Base-by-base conservation (phyloP, 2,888 invertebrate genomes). In the Cepaea hortensis region DNA sequence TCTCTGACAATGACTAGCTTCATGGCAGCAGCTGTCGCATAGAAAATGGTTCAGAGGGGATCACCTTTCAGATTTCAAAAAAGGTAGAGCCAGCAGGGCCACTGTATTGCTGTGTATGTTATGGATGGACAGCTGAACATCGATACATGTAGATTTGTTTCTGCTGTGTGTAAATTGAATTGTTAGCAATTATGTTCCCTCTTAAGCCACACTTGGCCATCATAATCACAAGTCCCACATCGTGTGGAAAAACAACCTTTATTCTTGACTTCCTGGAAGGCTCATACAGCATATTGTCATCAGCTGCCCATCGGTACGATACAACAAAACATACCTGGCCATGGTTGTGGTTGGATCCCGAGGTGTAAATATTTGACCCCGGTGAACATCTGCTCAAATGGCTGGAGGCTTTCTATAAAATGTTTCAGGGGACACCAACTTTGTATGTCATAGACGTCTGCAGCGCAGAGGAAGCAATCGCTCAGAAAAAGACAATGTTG, bases 251-350 rank as follows among this genome's bases (percentile, higher is more conserved):
- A 35, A 55, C 80, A 18, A 5, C 23, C 23, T 80, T 80, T n/a
- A 18, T 65, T 15, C 65, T 80, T 15, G 62, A 80, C 62, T 23
- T 80, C 9, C 62, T 80, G 3, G 80, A 80, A 46, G 80, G 80
- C 23, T 80, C n/a, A 20, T 80, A n/a, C 13, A 61, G 61, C 55
- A 80, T 15, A 80, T 61, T 3, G 80, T 61, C 7, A 61, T 80
- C 80, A 7, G 55, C 3, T 80, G 61, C 23, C 15, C 18, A 5
- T 48, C 48, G 3, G 46, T 75, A 23, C 7, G 48, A 48, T 46
- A 75, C 75, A 75, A 48, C 80, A 11, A 62, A 5, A 61, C 80
- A n/a, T 80, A 80, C 46, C 61, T 6, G 62, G 3, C 80, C 80
- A 7, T 80, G 55, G 80, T 2, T 80, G 3, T 80, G 80, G 80